Evolutionary conservation across 2,888 invertebrate genomes (phyloP), one percentile per base, ranked within the genome.

Genomic region (Rutpela maculata): DNA sequence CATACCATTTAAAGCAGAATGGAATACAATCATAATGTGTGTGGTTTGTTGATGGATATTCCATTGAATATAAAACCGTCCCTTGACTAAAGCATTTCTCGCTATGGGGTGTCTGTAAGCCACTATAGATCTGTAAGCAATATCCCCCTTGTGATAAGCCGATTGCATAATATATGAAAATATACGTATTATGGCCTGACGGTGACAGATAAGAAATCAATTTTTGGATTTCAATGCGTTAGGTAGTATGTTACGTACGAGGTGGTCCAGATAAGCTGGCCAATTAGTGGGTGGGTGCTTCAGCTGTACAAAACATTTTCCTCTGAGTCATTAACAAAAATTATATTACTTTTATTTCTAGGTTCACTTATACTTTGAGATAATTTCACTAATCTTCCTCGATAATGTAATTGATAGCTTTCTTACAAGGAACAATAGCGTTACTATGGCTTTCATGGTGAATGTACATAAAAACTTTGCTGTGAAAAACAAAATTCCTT

Each of bases 121-220:
- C 26, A 67, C 56, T 22, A 56, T 56, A 56, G 67, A 67, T 56
- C 50, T 67, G 67, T 67, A 67, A 67, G 56, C 56, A 67, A 67
- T 67, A 26, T 55, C 56, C 43, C 67, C 67, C 67, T 56, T 35
- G 15, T 26, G 67, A 67, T 67, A 67, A 56, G 56, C 50, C 50
- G 67, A 67, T 56, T 55, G 50, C 55, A 56, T 67, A 67, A 67
- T 67, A 56, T 67, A 55, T 55, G 67, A 67, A 67, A 67, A 67
- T 67, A 56, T 66, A 50, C 15, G 67, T 55, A 50, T 67, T 67
- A 67, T 67, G 17, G 67, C 67, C 67, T 67, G 67, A 15, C 56
- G 19, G 67, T 18, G 56, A 17, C 67, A 55, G 67, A 67, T 67
- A 67, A 67, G 55, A 17, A 55, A 67, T 67, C 55, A 55, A 56